phyloP scores from a whole-genome alignment of 2,888 invertebrate species.

The Cynaeus angustus region DNA sequence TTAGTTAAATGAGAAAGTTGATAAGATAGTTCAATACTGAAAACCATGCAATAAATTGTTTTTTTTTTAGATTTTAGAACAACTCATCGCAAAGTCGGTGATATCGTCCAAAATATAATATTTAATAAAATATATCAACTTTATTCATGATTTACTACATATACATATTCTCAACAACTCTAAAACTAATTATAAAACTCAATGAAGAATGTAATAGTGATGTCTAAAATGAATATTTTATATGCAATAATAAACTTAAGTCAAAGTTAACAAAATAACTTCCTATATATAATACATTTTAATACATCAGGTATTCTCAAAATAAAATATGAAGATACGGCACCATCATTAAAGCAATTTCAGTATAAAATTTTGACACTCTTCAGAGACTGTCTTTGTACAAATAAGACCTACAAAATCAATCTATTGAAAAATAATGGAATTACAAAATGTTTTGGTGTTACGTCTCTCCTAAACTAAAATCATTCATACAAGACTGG shows the following conservation, averaged over 20 bases:
- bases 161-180: constrained; percentile 49
- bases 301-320: constrained; percentile 50
- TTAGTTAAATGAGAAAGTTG: no score
- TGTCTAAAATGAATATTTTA: constrained; percentile 26
- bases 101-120: neutral
- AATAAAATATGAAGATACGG: constrained; percentile 30
- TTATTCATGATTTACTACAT: constrained; percentile 48
- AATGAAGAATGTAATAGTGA: constrained; percentile 38
- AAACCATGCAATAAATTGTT: no score
- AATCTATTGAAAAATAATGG: constrained; percentile 8
- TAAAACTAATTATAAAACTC: constrained; percentile 39
- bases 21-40: no score
- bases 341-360: constrained; percentile 39
- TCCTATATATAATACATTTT: constrained; percentile 25
- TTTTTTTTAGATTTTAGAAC: no score
- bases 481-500: constrained; percentile 77
- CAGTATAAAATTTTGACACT: constrained; percentile 22
- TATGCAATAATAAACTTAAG: constrained; percentile 23
- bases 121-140: constrained; percentile 49
- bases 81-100: no score
- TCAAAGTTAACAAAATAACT: constrained; percentile 41
- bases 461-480: constrained; percentile 6
- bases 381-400: constrained; percentile 20
- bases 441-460: constrained; percentile 18
- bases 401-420: neutral